Evolutionary conservation across 2,888 invertebrate genomes (phyloP), one percentile per base, ranked within the genome.

Genomic region (Rhopalosiphum nymphaeae): DNA sequence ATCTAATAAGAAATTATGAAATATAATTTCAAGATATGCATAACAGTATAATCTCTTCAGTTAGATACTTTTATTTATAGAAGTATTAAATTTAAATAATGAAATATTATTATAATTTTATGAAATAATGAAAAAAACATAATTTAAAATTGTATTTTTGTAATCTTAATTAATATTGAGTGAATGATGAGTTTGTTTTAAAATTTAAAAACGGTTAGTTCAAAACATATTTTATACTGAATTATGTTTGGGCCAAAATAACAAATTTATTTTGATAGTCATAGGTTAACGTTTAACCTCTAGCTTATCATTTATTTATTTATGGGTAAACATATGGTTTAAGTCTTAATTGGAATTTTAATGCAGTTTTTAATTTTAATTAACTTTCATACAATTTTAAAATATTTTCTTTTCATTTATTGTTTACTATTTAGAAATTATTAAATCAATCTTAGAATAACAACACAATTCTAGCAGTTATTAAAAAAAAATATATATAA

Each of bases 271-370:
- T 91, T 61, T 92, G 36, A 86, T 86, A 86, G 13, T 57, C 86
- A 86, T 86, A 92, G 86, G 46, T 92, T 46, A 92, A 92, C 11
- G 46, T 61, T 92, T 61, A 86, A 92, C 86, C 86, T 92, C 56
- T 86, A 86, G 57, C 5, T 92, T 92, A 92, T 86, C 86, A 86
- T 16, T 57, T 16, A 85, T 91, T 92, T 92, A 92, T 92, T 61
- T 86, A 36, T 78, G 78, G 2, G 21, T 25, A 21, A 78, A 78
- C 78, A 78, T 78, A 78, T 78, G 86, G 61, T 87, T 57, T 87
- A 57, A 57, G 36, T 86, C 25, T 85, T 42, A 57, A 86, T 61
- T 78, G 36, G 36, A 78, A 56, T n/a, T 78, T 91, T n/a, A 91
- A 85, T 57, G 44, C 44, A 5, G 25, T 91, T 91, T 57, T 91